Conservation (phyloP, 2,888 invertebrate species). For the Tillus elongatus region DNA sequence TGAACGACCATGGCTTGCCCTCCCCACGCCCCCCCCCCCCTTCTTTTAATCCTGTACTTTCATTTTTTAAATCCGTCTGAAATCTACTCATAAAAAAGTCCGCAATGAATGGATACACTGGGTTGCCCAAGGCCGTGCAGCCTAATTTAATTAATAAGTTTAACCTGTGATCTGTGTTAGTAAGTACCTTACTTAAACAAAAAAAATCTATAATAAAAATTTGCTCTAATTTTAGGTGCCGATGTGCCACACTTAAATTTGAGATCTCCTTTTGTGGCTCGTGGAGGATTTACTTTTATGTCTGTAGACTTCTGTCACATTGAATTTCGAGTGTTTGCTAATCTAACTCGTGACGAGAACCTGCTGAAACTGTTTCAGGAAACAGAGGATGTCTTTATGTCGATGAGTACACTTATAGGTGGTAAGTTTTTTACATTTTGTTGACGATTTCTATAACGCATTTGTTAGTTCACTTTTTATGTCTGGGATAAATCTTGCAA, state of each 20-base stretch:
- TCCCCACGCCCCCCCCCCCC: too few relatives aligned
- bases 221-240: background rate
- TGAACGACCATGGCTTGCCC: too few relatives aligned
- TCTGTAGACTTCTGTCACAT: background rate
- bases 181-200: too few relatives aligned
- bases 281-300: background rate
- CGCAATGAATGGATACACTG: too few relatives aligned
- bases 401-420: background rate
- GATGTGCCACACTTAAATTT: background rate
- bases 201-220: too few relatives aligned
- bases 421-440: background rate
- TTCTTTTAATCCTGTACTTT: too few relatives aligned
- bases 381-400: background rate
- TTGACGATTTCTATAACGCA: background rate
- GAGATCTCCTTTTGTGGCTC: background rate
- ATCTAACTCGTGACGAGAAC: background rate
- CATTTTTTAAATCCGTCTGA: too few relatives aligned
- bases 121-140: too few relatives aligned
- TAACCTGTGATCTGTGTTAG: too few relatives aligned
- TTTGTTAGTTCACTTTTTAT: background rate
- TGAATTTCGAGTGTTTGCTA: slow-evolving; percentile 1
- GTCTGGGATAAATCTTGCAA: too few relatives aligned
- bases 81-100: too few relatives aligned
- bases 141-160: too few relatives aligned
- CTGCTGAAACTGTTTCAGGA: background rate